These are phyloP conservation scores for Phrixothrix hirtus DNA, from an alignment of 2,888 invertebrate species.

Conservation along the genomic window DNA sequence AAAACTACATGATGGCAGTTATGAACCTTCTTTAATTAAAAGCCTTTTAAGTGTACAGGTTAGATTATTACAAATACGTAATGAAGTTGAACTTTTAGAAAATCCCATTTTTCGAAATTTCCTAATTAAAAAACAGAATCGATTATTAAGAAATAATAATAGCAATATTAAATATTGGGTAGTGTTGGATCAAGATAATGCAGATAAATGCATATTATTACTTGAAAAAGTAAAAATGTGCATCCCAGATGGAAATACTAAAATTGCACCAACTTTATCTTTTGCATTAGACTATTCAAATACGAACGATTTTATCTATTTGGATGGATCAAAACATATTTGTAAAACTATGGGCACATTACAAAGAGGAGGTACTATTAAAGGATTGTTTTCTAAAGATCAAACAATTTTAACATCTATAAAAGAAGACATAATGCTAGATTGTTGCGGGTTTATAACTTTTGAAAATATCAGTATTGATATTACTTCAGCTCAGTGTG, in stretches of 20 bases:
- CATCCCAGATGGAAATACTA: slow-evolving; percentile 52
- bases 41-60: slow-evolving; percentile 61
- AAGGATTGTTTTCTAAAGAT: slow-evolving; percentile 41
- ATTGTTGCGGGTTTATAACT: slow-evolving; percentile 58
- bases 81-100: slow-evolving; percentile 63
- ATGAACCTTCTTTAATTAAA: slow-evolving; percentile 47
- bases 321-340: slow-evolving; percentile 59
- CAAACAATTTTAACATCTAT: slow-evolving; percentile 53
- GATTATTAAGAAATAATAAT: slow-evolving; percentile 27
- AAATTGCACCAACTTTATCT: slow-evolving; percentile 53
- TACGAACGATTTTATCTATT: slow-evolving; percentile 57
- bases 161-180: slow-evolving; percentile 51
- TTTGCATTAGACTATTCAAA: slow-evolving; percentile 55
- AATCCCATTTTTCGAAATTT: slow-evolving; percentile 63
- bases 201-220: slow-evolving; percentile 57
- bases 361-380: slow-evolving; percentile 57
- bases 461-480: slow-evolving; percentile 63
- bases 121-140: slow-evolving; percentile 43
- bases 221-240: slow-evolving; percentile 54
- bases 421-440: slow-evolving; percentile 60
- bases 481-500: slow-evolving; percentile 59
- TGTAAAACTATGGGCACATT: slow-evolving; percentile 59
- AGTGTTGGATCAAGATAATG: slow-evolving; percentile 57
- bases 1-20: neutral
- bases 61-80: slow-evolving; percentile 61